Evolutionary conservation across 2,888 invertebrate species (phyloP).

Genomic region (Rhabditoides inermis): DNA sequence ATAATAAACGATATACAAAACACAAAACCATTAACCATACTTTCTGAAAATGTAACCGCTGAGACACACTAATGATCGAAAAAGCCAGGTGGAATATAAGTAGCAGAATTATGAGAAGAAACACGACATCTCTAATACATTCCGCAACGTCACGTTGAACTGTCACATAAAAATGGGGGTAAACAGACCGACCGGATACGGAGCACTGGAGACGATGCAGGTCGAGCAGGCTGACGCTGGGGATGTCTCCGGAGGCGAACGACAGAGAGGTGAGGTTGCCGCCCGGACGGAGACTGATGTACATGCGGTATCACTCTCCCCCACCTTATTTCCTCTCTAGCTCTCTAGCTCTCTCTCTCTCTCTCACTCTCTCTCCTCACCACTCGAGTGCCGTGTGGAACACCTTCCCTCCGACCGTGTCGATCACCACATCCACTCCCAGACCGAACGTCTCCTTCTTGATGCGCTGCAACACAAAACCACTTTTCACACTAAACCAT

Average conservation of each 20-base stretch:
- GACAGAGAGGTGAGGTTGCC: conserved; percentile 59
- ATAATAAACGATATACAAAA: too few relatives aligned
- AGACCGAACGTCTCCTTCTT: conserved; percentile 60
- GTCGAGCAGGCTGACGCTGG: conserved; percentile 53
- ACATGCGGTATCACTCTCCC: conserved; percentile 9
- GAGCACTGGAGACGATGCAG: conserved; percentile 30
- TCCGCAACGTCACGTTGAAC: too few relatives aligned
- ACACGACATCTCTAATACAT: too few relatives aligned
- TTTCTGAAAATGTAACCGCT: not conserved
- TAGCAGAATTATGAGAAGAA: too few relatives aligned
- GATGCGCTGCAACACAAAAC: conserved; percentile 52
- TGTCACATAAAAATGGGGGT: too few relatives aligned
- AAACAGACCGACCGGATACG: conserved; percentile 20
- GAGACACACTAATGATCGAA: not conserved
- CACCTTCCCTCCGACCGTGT: conserved; percentile 63
- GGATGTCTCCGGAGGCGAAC: conserved; percentile 58
- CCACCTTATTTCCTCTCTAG: not conserved
- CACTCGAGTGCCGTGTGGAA: conserved; percentile 61
- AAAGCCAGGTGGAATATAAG: too few relatives aligned
- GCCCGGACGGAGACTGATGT: conserved; percentile 59
- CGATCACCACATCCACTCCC: conserved; percentile 64
- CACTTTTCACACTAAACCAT: not conserved
- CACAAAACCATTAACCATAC: too few relatives aligned
- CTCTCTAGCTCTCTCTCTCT: not conserved
- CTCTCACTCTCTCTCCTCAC: conserved; percentile 53